Evolutionary conservation across 2,113 vertebrate species (phyloP), one percentile per base, ranked within the genome.

Genomic region (Canis aureus): DNA sequence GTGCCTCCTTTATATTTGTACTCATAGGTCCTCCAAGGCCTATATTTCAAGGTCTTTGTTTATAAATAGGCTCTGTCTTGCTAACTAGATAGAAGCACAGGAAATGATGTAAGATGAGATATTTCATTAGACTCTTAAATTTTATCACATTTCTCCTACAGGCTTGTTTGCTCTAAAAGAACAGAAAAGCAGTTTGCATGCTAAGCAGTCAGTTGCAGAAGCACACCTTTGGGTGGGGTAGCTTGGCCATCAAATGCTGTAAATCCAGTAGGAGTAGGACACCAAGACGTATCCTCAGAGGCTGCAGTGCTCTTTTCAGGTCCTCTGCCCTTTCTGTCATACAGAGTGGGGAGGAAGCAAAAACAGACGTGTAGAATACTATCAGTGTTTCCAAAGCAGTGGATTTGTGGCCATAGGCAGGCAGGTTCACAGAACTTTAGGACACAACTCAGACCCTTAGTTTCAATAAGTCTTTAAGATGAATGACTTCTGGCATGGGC

Each of bases 11-110:
- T 95, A 55, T 81, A 81, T 76, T 96, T 97, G 60, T 11, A 53
- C 3, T 11, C 10, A 38, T 88, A 69, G 32, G 23, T 89, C 13
- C 15, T 89, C 62, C 27, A 0, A 71, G 91, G 71, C 27, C 67
- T 95, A 0, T 76, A 69, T 53, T 86, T 62, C 91, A 95, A 93
- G 66, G 12, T 94, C 62, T 97, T 95, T 69, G 32, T 51, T 81
- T 55, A 55, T 76, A 84, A 96, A 53, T 71, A 69, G 10, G 66
- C 35, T 59, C 29, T 89, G 15, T 89, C 69, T 86, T 74, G 11
- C 67, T 78, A 89, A 88, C 20, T 59, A 94, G 49, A 29, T 80
- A 81, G 96, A 94, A 91, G n/a, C 57, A 29, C 51, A 86, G 17
- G 29, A 94, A 90, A 62, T 88, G 32, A 84, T 59, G 11, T 55